Percentiles rank a stretch among this genome's conserved stretches.
These are phyloP conservation scores for Sardinella longiceps DNA, from an alignment of 2,797 vertebrate species.

Conservation along the genomic window DNA sequence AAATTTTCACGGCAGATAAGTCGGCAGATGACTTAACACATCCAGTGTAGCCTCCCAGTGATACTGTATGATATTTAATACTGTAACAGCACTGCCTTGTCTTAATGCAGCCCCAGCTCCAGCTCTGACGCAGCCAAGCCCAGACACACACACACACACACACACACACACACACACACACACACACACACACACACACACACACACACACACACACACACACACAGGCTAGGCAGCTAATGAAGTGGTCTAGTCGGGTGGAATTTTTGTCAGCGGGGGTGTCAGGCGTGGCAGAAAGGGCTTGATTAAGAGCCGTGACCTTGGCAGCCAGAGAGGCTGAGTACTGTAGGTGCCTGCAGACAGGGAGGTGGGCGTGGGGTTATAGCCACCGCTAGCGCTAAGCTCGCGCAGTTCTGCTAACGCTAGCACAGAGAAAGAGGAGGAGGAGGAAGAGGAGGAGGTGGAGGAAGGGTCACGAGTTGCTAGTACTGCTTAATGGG, in stretches of 20 bases:
- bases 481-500: not conserved
- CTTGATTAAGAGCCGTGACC: not conserved
- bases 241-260: not conserved
- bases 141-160: too few relatives aligned
- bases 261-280: not conserved
- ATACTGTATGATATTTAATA: not conserved
- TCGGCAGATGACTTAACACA: too few relatives aligned
- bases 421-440: not conserved
- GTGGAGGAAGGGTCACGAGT: slow-evolving; percentile 25
- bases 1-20: too few relatives aligned
- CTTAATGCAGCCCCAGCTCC: not conserved
- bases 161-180: too few relatives aligned
- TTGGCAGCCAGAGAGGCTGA: not conserved
- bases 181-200: too few relatives aligned
- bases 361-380: not conserved
- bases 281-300: not conserved
- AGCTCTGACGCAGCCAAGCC: not conserved
- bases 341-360: not conserved
- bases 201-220: too few relatives aligned
- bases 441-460: slow-evolving; percentile 21
- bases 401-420: not conserved
- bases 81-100: not conserved
- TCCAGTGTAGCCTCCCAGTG: too few relatives aligned
- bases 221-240: not conserved
- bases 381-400: not conserved